Evolutionary conservation across 1,140 invertebrate species (phyloP), one percentile per base, ranked within the genome.

Genomic region (Drosophila tani): DNA sequence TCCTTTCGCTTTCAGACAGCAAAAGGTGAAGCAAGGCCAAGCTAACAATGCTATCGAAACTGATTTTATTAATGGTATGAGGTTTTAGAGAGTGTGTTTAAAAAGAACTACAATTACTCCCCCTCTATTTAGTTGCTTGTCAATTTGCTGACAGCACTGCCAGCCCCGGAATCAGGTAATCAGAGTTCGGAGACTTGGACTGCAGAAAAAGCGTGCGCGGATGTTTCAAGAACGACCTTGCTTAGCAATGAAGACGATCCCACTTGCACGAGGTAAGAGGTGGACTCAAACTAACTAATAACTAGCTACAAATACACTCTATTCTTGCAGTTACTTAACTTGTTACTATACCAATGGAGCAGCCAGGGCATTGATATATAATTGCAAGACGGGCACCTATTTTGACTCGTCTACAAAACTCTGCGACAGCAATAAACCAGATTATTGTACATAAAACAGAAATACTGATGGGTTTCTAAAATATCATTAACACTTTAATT

Each of bases 241-340:
- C 0, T 38, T 7, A 15, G 0, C 15, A 56, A 56, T 21, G 19
- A n/a, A 38, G 19, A 40, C 15, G 35, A 57, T 57, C 35, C 19
- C 35, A 40, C 29, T 3, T 57, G 55, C 35, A 56, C 21, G 3
- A 24, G 21, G 21, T 24, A 3, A 24, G 21, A 24, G 21, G 21
- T 8, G n/a, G 6, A 24, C 8, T 6, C 3, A 7, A 21, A 35
- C 11, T 6, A 21, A 11, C 0, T 5, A 38, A 21, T 6, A 5
- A 40, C 14, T 55, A 38, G 9, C n/a, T 5, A 24, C 29, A 40
- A 38, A 12, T 6, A n/a, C 7, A 4, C 24, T 9, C 3, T 5
- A 14, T 9, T 59, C 5, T 35, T 83, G 14, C 41, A 84, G 81
- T 8, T 85, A 32, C 21, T 17, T 85, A 14, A 49, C 27, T 27